Base-by-base conservation (phyloP, 2,113 vertebrate species). In the Tyto alba region DNA sequence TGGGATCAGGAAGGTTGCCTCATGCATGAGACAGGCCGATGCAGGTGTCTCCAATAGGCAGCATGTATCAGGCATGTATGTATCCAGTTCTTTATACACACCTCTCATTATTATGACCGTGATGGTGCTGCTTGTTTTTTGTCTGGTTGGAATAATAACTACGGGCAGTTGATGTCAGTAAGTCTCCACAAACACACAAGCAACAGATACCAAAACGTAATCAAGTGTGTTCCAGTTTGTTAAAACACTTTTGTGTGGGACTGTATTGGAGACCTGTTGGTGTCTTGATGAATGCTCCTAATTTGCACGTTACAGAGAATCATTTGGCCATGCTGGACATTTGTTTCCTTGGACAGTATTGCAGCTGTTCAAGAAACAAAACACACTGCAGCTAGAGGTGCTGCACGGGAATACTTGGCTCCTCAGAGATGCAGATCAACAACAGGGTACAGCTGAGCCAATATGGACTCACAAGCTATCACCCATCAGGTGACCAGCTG, bases 391-490 rank as follows among this genome's bases (percentile, higher is more conserved):
- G 36, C 36, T 64, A 30, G 13, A 72, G 22, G 29, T 27, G 16
- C 53, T 67, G 12, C 16, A 5, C 2, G 5, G 41, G 29, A 56
- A 12, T 38, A 68, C 8, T 41, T 41, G 43, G 8, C 15, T 76
- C 82, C 48, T 50, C 5, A 6, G 47, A 80, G 63, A 30, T 30
- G 52, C 40, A 56, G 19, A 40, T 14, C 53, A 50, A 11, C 14
- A 59, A 40, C 0, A 0, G 23, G 34, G 30, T 1, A 0, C 71
- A 85, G 75, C 48, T 76, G 40, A 52, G 30, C 3, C 0, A 7
- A 13, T 10, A 16, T 38, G 47, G 41, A 21, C 41, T 73, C 32
- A 25, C 4, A 53, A 43, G 25, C 45, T 83, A 0, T 64, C 36
- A 41, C 14, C 16, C 38, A 26, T 43, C 56, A 38, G 32, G 45